These are phyloP conservation scores for Ommatoiulus sabulosus DNA, from an alignment of 2,888 invertebrate genomes.

Conservation along the genomic window DNA sequence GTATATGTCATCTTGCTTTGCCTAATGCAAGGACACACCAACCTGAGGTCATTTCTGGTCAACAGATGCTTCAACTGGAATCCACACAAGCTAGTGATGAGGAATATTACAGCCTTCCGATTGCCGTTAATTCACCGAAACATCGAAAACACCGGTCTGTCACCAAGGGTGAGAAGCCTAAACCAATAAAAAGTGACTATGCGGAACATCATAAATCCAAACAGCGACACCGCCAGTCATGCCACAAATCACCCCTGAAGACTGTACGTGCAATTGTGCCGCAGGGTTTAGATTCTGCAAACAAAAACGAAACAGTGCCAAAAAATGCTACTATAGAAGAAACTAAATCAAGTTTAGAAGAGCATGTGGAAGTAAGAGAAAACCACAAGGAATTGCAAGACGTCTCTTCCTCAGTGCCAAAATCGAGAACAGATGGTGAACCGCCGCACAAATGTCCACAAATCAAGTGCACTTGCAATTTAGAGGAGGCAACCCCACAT, in stretches of 20 bases:
- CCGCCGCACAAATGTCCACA: not conserved
- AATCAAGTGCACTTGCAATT: not conserved
- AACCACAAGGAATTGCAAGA: not conserved
- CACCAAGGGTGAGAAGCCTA: not conserved
- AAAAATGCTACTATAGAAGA: not conserved
- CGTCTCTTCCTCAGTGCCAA: not conserved
- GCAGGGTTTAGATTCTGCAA: not conserved
- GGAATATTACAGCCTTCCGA: slow-evolving; percentile 52
- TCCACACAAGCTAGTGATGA: slow-evolving; percentile 32
- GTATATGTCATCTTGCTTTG: not conserved
- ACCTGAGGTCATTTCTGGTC: not conserved
- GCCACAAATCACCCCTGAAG: not conserved
- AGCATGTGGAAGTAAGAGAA: not conserved
- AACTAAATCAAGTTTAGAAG: not conserved
- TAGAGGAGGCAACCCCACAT: not conserved
- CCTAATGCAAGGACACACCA: not conserved
- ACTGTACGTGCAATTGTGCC: not conserved
- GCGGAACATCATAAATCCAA: not conserved
- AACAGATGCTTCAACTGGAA: not conserved
- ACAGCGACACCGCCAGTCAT: not conserved
- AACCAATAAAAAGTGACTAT: not conserved
- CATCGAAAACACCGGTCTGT: not conserved
- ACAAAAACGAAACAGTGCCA: not conserved
- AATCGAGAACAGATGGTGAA: not conserved
- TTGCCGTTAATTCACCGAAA: not conserved